Conservation (phyloP, 2,888 invertebrate species). For the Axea sp. region DNA sequence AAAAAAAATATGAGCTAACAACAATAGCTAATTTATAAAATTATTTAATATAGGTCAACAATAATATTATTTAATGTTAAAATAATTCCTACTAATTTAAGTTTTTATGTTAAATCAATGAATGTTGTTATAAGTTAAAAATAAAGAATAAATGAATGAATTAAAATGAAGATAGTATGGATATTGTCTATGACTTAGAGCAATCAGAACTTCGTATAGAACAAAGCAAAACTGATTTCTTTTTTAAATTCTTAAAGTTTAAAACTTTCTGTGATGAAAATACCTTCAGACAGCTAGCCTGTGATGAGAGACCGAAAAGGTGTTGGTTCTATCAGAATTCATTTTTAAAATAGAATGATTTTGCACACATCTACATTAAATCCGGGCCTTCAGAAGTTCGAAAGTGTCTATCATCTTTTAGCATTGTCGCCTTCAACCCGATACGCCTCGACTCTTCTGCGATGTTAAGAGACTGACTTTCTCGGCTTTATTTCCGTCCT, state of each 20-base stretch:
- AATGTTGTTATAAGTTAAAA: too few species aligned
- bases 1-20: too few species aligned
- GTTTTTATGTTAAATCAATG: too few species aligned
- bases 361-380: slow-evolving; percentile 34
- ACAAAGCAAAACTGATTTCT: slow-evolving; percentile 8
- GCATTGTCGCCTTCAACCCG: slow-evolving; percentile 55
- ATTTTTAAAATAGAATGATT: slow-evolving; percentile 54
- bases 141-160: too few species aligned
- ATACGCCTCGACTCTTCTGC: slow-evolving; percentile 52
- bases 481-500: slow-evolving; percentile 33
- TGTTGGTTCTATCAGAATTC: slow-evolving; percentile 56
- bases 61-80: too few species aligned
- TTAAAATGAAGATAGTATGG: too few species aligned
- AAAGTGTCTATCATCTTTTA: slow-evolving; percentile 56
- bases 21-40: slow-evolving; percentile 8
- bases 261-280: slow-evolving; percentile 20
- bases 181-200: too few species aligned
- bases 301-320: slow-evolving; percentile 35
- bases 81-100: too few species aligned
- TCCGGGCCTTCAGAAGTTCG: slow-evolving; percentile 41
- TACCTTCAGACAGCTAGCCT: slow-evolving; percentile 17
- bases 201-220: too few species aligned
- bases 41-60: too few species aligned
- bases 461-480: slow-evolving; percentile 33
- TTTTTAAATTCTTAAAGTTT: slow-evolving; percentile 14